Conservation (phyloP, 2,797 vertebrate species). For the Benthosema pterotum region DNA sequence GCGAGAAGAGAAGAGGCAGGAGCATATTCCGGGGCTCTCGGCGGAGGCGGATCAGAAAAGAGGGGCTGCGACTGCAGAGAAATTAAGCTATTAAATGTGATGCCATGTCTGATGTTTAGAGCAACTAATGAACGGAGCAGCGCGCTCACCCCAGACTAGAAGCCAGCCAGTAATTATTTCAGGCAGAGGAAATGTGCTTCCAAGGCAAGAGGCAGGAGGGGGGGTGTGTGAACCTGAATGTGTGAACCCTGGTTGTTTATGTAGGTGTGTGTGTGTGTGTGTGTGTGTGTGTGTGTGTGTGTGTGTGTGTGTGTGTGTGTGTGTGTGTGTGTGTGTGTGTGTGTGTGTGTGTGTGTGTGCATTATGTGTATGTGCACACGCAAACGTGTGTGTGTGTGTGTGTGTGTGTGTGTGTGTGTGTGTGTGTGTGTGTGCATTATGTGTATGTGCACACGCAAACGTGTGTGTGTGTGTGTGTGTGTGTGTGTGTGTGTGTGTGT, state of each 20-base stretch:
- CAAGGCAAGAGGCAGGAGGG: slow-evolving; percentile 50
- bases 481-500: slow-evolving; percentile 8
- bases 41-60: slow-evolving; percentile 49
- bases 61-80: slow-evolving; percentile 55
- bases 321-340: slow-evolving; percentile 21
- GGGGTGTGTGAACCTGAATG: slow-evolving; percentile 29
- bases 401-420: slow-evolving; percentile 13
- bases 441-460: slow-evolving; percentile 32
- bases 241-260: slow-evolving; percentile 45
- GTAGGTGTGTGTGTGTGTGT: background rate
- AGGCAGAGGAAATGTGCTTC: slow-evolving; percentile 66
- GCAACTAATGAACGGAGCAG: slow-evolving; percentile 62
- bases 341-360: too few relatives aligned
- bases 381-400: too few relatives aligned
- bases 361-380: too few relatives aligned
- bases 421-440: slow-evolving; percentile 7
- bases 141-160: slow-evolving; percentile 52
- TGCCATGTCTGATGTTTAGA: slow-evolving; percentile 68
- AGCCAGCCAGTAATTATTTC: slow-evolving; percentile 71
- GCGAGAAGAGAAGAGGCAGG: slow-evolving; percentile 52
- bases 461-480: background rate
- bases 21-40: slow-evolving; percentile 54
- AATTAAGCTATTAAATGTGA: slow-evolving; percentile 75
- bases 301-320: slow-evolving; percentile 26
- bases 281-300: slow-evolving; percentile 21